A percentile compares a stretch with the other conserved stretches of the same genome.
Conservation (phyloP, 2,113 vertebrate genomes). For the Marmota monax region DNA sequence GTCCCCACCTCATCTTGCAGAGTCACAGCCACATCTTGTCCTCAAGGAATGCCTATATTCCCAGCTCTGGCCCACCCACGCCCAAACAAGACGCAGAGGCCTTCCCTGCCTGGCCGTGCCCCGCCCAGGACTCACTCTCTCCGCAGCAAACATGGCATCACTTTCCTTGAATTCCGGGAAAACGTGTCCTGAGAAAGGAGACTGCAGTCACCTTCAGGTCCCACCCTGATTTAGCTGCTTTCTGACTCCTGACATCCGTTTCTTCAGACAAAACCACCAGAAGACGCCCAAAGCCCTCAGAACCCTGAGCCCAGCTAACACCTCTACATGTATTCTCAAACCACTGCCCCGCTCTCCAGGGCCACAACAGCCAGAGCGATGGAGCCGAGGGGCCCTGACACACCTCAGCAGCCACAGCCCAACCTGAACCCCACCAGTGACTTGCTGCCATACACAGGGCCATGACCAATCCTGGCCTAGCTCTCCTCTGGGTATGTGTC, state of each 20-base stretch:
- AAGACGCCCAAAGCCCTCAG: neutral
- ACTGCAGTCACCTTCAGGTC: rapidly evolving
- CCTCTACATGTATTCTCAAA: neutral
- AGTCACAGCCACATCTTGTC: rapidly evolving
- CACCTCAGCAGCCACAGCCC: neutral
- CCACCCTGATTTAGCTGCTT: neutral
- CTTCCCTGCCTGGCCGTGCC: neutral
- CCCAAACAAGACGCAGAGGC: neutral
- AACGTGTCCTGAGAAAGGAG: constrained; percentile 90
- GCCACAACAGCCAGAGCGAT: rapidly evolving
- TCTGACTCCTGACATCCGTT: neutral
- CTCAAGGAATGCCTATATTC: rapidly evolving
- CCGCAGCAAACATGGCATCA: constrained; percentile 98
- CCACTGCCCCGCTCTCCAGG: neutral
- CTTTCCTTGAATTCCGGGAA: constrained; percentile 99
- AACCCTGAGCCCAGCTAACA: neutral
- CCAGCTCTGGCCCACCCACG: rapidly evolving
- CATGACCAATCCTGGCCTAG: rapidly evolving
- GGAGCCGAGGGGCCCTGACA: no score
- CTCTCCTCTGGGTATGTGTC: neutral
- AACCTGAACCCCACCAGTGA: neutral
- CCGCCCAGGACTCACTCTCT: constrained; percentile 90
- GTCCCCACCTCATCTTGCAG: neutral
- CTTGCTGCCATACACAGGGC: neutral
- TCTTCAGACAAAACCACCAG: rapidly evolving